Base-by-base conservation (phyloP, 2,113 vertebrate genomes). In the Alexandromys fortis region DNA sequence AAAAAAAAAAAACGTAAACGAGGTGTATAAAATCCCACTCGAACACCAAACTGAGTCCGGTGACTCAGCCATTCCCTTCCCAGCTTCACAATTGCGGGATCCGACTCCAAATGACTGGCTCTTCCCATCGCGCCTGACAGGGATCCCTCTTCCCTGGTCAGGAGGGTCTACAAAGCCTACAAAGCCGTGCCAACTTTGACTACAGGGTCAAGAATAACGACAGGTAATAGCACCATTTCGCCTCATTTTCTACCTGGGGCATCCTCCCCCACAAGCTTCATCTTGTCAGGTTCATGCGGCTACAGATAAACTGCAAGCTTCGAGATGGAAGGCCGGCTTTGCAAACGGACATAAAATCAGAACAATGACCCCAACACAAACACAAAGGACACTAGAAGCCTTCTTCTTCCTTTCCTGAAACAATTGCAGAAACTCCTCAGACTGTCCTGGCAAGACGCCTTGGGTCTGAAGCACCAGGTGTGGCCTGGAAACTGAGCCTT, bases 391-490 rank as follows among this genome's bases (percentile, higher is more conserved):
- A 38, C 63, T 70, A 38, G 14, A 47, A 73, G 83, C n/a, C 9
- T 38, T 94, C 94, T 96, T 95, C 87, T 96, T 96, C 87, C 83
- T 96, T 89, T 95, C 86, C 96, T 73, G 90, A 72, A 98, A 96
- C 63, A 96, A 86, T 83, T 88, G 91, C 95, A 76, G 93, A 55
- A 90, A 92, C n/a, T 77, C 22, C 86, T 82, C 1, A 72, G 92
- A 87, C n/a, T 94, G 87, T 96, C 97, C 72, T n/a, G 11, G 83
- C 73, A 16, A 7, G 81, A 5, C 81, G 68, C 45, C 63, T 35
- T 68, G 42, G 6, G 47, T 38, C 35, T 7, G 82, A 75, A 61
- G 61, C 55, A 26, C 5, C 17, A 30, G 42, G 73, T 75, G 65
- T 21, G 79, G 77, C 24, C 95, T 68, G 90, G 92, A 96, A 92